Percentiles rank a stretch among this genome's conserved stretches.
Evolutionary conservation across 2,113 vertebrate genomes (phyloP).

Genomic region (Phoxinus phoxinus): DNA sequence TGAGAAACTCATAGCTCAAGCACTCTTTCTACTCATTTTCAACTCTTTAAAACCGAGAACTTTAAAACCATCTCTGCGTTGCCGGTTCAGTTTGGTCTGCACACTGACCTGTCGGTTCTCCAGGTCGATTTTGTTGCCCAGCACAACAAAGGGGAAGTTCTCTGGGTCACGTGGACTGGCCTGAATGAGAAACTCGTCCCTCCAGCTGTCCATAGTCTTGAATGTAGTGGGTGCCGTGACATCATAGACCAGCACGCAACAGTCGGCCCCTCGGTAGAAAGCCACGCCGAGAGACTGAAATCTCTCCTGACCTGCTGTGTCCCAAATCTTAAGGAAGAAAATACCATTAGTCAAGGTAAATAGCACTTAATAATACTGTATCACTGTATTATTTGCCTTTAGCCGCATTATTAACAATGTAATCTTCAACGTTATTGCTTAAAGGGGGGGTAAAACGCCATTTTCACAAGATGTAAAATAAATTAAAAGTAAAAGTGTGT

Average conservation of each 20-base stretch:
- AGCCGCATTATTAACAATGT: neutral
- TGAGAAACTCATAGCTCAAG: neutral
- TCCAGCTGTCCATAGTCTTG: conserved; percentile 88
- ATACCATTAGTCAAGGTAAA: neutral
- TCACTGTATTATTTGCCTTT: neutral
- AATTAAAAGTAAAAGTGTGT: too few relatives aligned
- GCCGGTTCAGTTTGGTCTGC: neutral
- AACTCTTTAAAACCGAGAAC: neutral
- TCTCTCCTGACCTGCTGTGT: conserved; percentile 87
- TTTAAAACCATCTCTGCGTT: neutral
- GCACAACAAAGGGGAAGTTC: conserved; percentile 88
- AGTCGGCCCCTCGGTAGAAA: conserved; percentile 89
- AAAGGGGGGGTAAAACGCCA: too few relatives aligned
- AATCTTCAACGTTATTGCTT: too few relatives aligned
- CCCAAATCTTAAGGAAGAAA: conserved; percentile 82
- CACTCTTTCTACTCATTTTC: neutral
- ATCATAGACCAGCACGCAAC: conserved; percentile 88
- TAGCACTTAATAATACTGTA: neutral
- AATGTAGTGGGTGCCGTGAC: conserved; percentile 87
- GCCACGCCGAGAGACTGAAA: conserved; percentile 90
- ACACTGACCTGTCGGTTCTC: conserved; percentile 88
- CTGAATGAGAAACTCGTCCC: conserved; percentile 89
- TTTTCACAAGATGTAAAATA: too few relatives aligned
- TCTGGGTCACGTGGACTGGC: conserved; percentile 87
- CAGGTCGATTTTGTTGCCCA: conserved; percentile 90